phyloP scores from a whole-genome alignment of 2,797 vertebrate species.

The Petrocephalus sullivani region DNA sequence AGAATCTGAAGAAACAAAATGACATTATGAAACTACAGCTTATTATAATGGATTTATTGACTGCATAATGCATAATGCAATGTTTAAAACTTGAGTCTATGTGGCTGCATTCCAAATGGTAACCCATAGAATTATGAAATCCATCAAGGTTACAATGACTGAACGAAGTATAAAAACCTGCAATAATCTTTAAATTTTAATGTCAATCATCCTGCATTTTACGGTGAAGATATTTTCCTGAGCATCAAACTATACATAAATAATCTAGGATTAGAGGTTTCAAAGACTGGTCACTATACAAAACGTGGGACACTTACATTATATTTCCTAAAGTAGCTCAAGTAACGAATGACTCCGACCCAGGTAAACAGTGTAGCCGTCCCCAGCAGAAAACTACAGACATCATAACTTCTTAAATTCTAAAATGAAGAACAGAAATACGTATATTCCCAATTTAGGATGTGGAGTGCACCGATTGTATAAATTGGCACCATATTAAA shows the following conservation, averaged over 20 bases:
- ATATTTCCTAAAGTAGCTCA: slow-evolving; percentile 93
- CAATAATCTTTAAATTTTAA: not conserved
- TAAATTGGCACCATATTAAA: not conserved
- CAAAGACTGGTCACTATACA: not conserved
- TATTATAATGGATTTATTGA: not conserved
- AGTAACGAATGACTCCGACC: slow-evolving; percentile 88
- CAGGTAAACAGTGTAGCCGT: slow-evolving; percentile 88
- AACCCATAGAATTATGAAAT: not conserved
- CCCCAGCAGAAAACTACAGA: slow-evolving; percentile 88
- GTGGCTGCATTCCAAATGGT: not conserved
- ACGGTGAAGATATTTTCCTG: not conserved
- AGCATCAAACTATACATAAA: not conserved
- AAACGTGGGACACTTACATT: slow-evolving; percentile 68
- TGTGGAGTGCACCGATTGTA: not conserved
- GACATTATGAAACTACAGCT: not conserved
- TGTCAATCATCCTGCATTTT: not conserved
- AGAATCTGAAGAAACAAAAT: slow-evolving; percentile 66
- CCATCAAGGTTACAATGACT: not conserved
- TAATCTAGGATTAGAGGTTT: not conserved
- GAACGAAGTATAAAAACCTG: not conserved
- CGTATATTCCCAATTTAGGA: not conserved
- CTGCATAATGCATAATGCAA: not conserved
- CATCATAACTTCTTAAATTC: slow-evolving; percentile 84
- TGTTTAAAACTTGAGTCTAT: not conserved
- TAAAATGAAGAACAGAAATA: slow-evolving; percentile 39